Evolutionary conservation across 1,140 invertebrate species (phyloP), one percentile per base, ranked within the genome.

Genomic region (Drosophila bocki): DNA sequence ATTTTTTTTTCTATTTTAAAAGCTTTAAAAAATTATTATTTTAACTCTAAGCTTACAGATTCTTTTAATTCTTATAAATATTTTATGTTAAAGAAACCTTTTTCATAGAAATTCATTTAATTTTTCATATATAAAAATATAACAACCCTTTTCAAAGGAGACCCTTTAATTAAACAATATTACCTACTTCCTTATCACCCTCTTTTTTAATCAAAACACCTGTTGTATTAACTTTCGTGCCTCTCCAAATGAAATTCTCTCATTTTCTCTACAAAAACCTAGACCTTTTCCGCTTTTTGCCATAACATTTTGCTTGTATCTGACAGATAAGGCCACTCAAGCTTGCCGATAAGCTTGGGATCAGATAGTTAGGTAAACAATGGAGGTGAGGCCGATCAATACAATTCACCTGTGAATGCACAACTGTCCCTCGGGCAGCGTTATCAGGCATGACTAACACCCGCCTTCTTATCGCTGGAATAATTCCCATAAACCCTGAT

Each of bases 401-500:
- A 67, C 22, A 47, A 47, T 67, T 26, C 65, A 67, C 62, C 37
- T 69, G 62, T 54, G 33, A 67, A 29, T 69, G 63, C 62, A 22
- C 39, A 68, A 68, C 48, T 68, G 67, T 45, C 48, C 53, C 35
- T 7, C 67, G 22, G 13, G 11, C 11, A 19, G 5, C 7, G 67
- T 71, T 72, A 72, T 72, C 68, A 35, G 11, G n/a, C 6, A 22
- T 72, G 70, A 72, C 67, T 72, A 71, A 72, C 41, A 22, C 12
- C 17, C 17, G 12, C 22, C 15, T 48, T 12, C 35, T 53, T 54
- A 41, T 42, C 32, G 47, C 69, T 75, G 71, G 71, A 74, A 75
- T 75, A 54, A 74, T 63, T 26, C 56, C 71, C 48, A 48, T 45
- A 62, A 75, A 75, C 47, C 69, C 71, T 39, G 58, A 77, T 69